Percentiles rank a stretch among this genome's conserved stretches.
phyloP scores from a whole-genome alignment of 2,113 vertebrate species.

The Cyphomyrus discorhynchus region DNA sequence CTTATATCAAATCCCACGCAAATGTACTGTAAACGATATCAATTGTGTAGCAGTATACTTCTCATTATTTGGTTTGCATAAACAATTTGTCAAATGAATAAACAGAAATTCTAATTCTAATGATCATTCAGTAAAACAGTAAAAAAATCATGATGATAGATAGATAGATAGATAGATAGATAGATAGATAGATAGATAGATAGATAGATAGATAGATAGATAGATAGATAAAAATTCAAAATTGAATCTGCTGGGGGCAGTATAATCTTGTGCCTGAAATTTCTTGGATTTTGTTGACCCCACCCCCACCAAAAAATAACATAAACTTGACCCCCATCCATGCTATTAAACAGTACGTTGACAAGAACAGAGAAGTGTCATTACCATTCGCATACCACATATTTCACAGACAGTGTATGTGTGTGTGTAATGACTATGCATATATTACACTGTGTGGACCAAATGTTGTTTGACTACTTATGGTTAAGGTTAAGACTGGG shows the following conservation, averaged over 20 bases:
- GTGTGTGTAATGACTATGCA: background rate
- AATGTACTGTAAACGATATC: background rate
- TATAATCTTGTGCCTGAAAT: background rate
- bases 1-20: background rate
- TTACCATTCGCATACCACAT: background rate
- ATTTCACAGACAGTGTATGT: background rate
- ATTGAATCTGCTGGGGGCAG: background rate
- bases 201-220: background rate
- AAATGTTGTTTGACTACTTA: background rate
- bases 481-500: background rate
- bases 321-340: background rate
- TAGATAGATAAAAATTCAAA: background rate
- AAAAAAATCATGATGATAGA: background rate
- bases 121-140: background rate
- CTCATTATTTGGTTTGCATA: background rate
- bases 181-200: background rate
- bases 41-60: background rate
- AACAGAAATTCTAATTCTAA: background rate
- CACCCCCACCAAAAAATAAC: background rate
- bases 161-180: background rate
- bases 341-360: background rate
- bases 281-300: background rate
- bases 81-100: background rate
- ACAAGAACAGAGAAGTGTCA: background rate
- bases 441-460: background rate